Evolutionary conservation across 1,140 invertebrate species (phyloP), one percentile per base, ranked within the genome.

Genomic region (Meloidogyne chitwoodi): DNA sequence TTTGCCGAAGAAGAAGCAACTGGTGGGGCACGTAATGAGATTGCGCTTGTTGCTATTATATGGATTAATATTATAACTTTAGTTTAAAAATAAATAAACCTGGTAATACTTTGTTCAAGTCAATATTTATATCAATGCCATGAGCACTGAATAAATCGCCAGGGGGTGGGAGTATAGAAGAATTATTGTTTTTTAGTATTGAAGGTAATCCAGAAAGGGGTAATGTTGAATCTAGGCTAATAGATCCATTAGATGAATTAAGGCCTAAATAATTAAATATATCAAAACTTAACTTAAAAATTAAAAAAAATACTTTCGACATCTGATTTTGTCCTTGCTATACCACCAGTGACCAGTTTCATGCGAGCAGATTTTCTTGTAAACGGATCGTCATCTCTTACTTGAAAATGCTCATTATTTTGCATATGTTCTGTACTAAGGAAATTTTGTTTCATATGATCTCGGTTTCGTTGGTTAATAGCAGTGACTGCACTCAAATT

Each of bases 371-470:
- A 84, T 68, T 82, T 82, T 31, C 81, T 62, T 6, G 81, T 82
- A 26, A 82, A 82, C 22, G 81, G 81, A 76, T 82, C 81, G 29
- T 82, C 81, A 24, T 82, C 72, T n/a, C 31, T 56, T 0, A 56
- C n/a, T n/a, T 8, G 48, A 56, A 56, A 56, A 56, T 56, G 48
- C 19, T 56, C 48, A 22, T 56, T 56, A 22, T 56, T 56, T 56
- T 56, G 48, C 48, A 56, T 56, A n/a, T 56, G 48, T 31, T 72
- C 68, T 26, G 71, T 38, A 24, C 69, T 71, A 19, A 82, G 64
- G 66, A 84, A 84, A 6, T 31, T 71, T 41, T 76, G 72, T 56
- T 80, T 84, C 79, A 84, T 81, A 31, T 83, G 81, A 26, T 81
- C 74, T 26, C 82, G 41, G 22, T 83, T 85, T 22, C 80, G 67